Base-by-base conservation (phyloP, 2,888 invertebrate species). In the Perithous albicinctus region DNA sequence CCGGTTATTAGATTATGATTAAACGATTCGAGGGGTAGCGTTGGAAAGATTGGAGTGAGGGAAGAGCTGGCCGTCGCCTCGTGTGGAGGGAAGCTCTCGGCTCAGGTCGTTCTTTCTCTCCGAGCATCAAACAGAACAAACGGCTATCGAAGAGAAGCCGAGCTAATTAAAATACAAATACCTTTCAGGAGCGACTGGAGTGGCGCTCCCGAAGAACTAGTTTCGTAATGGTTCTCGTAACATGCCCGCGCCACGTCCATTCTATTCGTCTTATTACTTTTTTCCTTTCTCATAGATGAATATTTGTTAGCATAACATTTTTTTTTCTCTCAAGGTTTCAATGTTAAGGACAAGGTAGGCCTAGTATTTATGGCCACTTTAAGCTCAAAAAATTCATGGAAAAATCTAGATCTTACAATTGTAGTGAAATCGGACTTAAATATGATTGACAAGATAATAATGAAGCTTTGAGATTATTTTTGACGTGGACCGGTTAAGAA, bases 1-100 rank as follows among this genome's bases (percentile, higher is more conserved):
- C 88, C 89, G 88, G 91, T 92, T 92, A 92, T 92, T 92, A 92
- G 91, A 91, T 92, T 92, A 91, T 92, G 91, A 92, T 92, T 92
- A 91, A 92, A 92, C 89, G 92, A 90, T 92, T 90, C 86, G 88
- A 85, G 72, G 87, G 86, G 85, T 84, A 84, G 86, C 82, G 74
- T 56, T 77, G 86, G 67, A 81, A 72, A 72, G 83, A 80, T 80
- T 63, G 84, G 66, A 43, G 75, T n/a, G 70, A 73, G 67, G 81
- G 78, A 80, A 74, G 75, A 73, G 82, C n/a, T 51, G 66, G 41
- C 35, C 54, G 38, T 67, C n/a, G 12, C 61, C 26, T 10, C 20
- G 69, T 72, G 72, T 74, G 72, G 38, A 43, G 67, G 20, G 66
- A 61, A 59, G 56, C 70, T 46, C 78, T 38, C 74, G 81, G 80